Base-by-base conservation (phyloP, 2,797 vertebrate genomes). In the Antennarius maculatus region DNA sequence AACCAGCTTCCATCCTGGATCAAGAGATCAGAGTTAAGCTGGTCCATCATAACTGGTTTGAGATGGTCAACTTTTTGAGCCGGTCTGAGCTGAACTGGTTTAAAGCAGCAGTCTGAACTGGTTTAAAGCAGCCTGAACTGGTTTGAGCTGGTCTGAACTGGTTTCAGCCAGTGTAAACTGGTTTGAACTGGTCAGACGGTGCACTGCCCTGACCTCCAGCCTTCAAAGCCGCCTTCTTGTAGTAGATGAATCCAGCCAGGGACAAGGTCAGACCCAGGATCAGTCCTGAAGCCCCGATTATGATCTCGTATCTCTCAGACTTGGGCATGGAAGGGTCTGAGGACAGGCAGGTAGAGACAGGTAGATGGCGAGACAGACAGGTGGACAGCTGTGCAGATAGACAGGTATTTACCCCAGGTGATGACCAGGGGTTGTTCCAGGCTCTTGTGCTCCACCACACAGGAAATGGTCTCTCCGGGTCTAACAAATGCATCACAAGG, bases 381-480 rank as follows among this genome's bases (percentile, higher is more conserved):
- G 23, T 23, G 47, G 52, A 67, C 61, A 56, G 65, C 23, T 27
- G 27, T 13, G 9, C 39, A 17, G 37, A 46, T 7, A 54, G 48
- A 42, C 70, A 48, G 67, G 7, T 17, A 3, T 81, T 90, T 69
- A 95, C 94, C 89, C 94, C 93, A 95, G 64, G 87, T 29, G 7
- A 63, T 67, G 0, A 60, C 18, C 63, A 84, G 69, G 41, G 85
- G 90, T 4, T 64, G 0, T 0, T 27, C 18, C 28, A 88, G 90
- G 28, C 71, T 79, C 79, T 37, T 31, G 34, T 94, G 94, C 34
- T 94, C 80, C 69, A 94, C 92, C 75, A 76, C 45, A 49, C 94
- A 95, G 48, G 88, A 89, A 73, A 94, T 93, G 64, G 81, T 89
- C 60, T 95, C 93, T 74, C 89, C 87, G 75, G 88, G 77, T 69